Percentiles rank a stretch among this genome's conserved stretches.
Conservation (phyloP, 2,888 invertebrate genomes). For the Pachymerium ferrugineum region DNA sequence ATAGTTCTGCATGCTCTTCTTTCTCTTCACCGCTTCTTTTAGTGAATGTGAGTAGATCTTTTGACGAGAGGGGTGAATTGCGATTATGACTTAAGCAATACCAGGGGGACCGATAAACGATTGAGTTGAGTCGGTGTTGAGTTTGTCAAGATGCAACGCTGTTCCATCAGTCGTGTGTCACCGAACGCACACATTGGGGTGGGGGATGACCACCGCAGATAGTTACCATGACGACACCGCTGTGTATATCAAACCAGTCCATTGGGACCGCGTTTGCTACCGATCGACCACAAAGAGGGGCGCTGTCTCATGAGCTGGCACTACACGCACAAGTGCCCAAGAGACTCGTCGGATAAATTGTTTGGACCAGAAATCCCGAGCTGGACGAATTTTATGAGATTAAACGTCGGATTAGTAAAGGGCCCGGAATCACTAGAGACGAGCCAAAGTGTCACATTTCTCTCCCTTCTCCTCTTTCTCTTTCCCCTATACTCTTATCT, state of each 20-base stretch:
- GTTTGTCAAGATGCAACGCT: slow-evolving; percentile 30
- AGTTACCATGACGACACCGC: slow-evolving; percentile 28
- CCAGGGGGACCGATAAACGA: slow-evolving; percentile 15
- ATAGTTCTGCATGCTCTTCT: not conserved
- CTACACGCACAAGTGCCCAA: not conserved
- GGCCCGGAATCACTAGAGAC: not conserved
- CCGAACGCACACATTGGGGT: slow-evolving; percentile 21
- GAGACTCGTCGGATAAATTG: slow-evolving; percentile 24
- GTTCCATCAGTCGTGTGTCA: slow-evolving; percentile 31
- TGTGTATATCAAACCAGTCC: not conserved
- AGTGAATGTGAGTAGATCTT: not conserved
- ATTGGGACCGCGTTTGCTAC: slow-evolving; percentile 1
- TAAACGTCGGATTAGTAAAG: slow-evolving; percentile 27
- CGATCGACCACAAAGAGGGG: slow-evolving; percentile 14
- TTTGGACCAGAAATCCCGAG: slow-evolving; percentile 5
- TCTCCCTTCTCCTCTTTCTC: too few species aligned
- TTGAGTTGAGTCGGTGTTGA: slow-evolving; percentile 6
- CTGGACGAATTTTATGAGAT: slow-evolving; percentile 28
- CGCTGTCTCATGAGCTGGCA: not conserved
- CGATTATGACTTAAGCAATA: slow-evolving; percentile 3
- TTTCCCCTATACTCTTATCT: slow-evolving; percentile 21
- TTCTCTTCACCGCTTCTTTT: not conserved
- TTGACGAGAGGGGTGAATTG: not conserved
- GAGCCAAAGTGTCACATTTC: not conserved
- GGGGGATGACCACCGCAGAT: slow-evolving; percentile 7